Evolutionary conservation across 2,797 vertebrate genomes (phyloP), one percentile per base, ranked within the genome.

Genomic region (Myiotriccus ornatus): DNA sequence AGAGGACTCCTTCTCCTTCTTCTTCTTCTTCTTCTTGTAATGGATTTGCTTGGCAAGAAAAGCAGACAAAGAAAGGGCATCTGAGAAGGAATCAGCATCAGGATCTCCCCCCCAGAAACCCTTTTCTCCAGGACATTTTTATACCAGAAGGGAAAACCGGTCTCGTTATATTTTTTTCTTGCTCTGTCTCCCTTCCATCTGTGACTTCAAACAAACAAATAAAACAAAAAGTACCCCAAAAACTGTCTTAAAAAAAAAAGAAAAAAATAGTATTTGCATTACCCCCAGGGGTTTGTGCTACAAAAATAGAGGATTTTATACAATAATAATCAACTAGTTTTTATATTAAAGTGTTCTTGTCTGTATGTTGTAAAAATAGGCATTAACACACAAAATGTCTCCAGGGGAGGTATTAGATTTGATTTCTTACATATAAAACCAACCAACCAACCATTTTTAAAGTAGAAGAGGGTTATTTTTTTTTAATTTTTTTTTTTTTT

Each of bases 281-380:
- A 94, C 97, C 98, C 97, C 94, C 90, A 97, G 95, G 80, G 96
- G 95, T 97, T 93, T 84, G 97, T 97, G 98, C 98, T 97, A 97
- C 97, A 96, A 94, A 97, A 96, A 96, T 97, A 98, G 97, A 98
- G 96, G 89, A 95, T 96, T 97, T 96, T 97, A 96, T 97, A 95
- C 97, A 96, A 97, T 97, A 89, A 93, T 98, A 98, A 98, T 98
- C 97, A 97, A 96, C 97, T 98, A 99, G 98, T 98, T 98, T 98
- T 98, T 97, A 97, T 98, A 96, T 97, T 98, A 93, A 94, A 96
- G 97, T 97, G 96, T 97, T 97, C 95, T 95, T 96, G 97, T 98
- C 98, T 98, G 96, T 98, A 98, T 97, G 98, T 98, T 91, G 91
- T 98, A 97, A 97, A 97, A 97, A 90, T 97, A 98, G 98, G 95